phyloP scores from a whole-genome alignment of 1,140 invertebrate species.

The Melitaea cinxia region DNA sequence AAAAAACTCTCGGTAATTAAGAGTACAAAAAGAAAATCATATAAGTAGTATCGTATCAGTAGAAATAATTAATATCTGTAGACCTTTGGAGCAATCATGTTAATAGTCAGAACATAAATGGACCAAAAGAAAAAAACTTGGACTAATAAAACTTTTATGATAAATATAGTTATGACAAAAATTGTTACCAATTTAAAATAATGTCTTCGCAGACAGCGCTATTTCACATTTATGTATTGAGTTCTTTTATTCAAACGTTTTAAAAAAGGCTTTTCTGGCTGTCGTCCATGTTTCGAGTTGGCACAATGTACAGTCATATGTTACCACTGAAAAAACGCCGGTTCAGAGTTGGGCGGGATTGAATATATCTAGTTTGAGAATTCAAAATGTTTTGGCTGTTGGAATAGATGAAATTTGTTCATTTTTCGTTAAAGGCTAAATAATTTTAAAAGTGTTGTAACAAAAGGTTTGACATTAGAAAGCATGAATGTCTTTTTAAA shows the following conservation, averaged over 20 bases:
- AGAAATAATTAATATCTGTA: too few species aligned
- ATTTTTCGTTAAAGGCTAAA: background rate
- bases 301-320: conserved; percentile 16
- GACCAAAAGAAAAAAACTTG: too few species aligned
- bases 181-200: background rate
- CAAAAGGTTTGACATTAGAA: too few species aligned
- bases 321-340: conserved; percentile 8
- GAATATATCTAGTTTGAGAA: conserved; percentile 15
- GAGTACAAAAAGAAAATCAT: too few species aligned
- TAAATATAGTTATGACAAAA: too few species aligned
- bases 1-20: too few species aligned
- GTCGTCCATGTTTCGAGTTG: conserved; percentile 12
- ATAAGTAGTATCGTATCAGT: too few species aligned
- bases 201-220: conserved; percentile 2
- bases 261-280: conserved; percentile 11
- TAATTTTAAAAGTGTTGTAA: background rate
- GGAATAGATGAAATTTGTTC: background rate
- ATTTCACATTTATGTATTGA: conserved; percentile 5
- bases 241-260: conserved; percentile 8
- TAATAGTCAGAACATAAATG: too few species aligned
- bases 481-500: too few species aligned
- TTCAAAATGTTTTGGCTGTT: conserved; percentile 2
- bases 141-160: too few species aligned
- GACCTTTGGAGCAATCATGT: too few species aligned
- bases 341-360: conserved; percentile 13